Evolutionary conservation across 2,888 invertebrate genomes (phyloP).

Genomic region (Ptycholaimellus sp.): DNA sequence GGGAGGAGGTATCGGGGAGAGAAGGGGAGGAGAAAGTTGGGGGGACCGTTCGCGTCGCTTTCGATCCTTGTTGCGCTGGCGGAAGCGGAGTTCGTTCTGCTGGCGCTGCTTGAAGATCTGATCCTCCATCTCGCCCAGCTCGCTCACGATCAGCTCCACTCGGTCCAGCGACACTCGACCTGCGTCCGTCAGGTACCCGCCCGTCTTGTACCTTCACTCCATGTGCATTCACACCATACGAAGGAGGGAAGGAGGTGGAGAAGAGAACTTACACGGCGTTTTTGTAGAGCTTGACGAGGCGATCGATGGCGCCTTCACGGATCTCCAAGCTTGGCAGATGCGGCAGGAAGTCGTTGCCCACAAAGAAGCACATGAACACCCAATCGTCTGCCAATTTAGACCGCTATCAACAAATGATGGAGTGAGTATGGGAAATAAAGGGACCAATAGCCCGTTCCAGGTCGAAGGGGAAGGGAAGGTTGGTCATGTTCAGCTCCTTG

Average conservation of each 20-base stretch:
- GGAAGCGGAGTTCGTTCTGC: conserved; percentile 31
- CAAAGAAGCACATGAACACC: conserved; percentile 90
- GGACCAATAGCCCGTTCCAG: conserved; percentile 77
- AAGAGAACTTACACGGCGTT: conserved; percentile 70
- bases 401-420: neutral
- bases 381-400: neutral
- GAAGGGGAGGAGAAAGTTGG: too few species aligned
- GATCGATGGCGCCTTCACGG: conserved; percentile 48
- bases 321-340: conserved; percentile 94
- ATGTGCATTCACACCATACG: too few species aligned
- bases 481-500: conserved; percentile 62
- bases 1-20: too few species aligned
- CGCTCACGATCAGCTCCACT: conserved; percentile 74
- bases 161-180: conserved; percentile 74
- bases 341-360: conserved; percentile 86
- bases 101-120: conserved; percentile 83
- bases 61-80: conserved; percentile 38
- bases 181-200: conserved; percentile 64
- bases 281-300: conserved; percentile 74
- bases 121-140: conserved; percentile 78
- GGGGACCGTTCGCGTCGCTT: conserved; percentile 26
- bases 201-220: conserved; percentile 22
- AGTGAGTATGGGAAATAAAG: neutral
- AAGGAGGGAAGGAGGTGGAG: too few species aligned
- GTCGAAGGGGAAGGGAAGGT: conserved; percentile 72